Conservation (phyloP, 2,797 vertebrate genomes). For the Borostomias antarcticus region DNA sequence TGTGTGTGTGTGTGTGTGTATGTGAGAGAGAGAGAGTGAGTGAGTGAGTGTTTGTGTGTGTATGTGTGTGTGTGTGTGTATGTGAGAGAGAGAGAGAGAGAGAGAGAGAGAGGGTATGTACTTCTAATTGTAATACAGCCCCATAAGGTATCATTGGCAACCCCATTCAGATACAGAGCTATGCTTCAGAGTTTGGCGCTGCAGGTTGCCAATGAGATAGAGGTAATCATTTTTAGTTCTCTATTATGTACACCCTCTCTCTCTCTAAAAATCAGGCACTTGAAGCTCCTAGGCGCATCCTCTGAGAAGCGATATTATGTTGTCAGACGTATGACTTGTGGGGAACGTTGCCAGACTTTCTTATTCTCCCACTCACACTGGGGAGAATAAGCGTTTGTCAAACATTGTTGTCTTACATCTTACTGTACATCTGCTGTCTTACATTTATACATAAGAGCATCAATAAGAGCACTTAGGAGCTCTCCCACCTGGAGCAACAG, state of each 20-base stretch:
- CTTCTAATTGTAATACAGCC: constrained; percentile 27
- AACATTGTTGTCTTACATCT: not conserved
- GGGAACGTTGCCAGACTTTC: too few relatives aligned
- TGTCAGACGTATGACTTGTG: not conserved
- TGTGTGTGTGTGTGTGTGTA: too few relatives aligned
- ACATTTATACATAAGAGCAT: not conserved
- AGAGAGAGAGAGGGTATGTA: constrained; percentile 11
- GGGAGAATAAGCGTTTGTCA: too few relatives aligned
- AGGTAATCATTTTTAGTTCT: constrained; percentile 24
- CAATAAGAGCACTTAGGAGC: not conserved
- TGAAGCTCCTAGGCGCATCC: not conserved
- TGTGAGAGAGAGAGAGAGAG: too few relatives aligned
- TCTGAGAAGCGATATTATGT: not conserved
- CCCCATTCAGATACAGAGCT: constrained; percentile 16
- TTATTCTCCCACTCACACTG: too few relatives aligned
- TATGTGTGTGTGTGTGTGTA: too few relatives aligned
- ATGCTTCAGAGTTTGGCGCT: constrained; percentile 7
- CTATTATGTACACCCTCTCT: constrained; percentile 2
- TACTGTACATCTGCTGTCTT: too few relatives aligned
- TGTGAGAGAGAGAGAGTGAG: too few relatives aligned
- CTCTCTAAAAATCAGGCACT: not conserved
- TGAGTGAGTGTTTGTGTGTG: too few relatives aligned
- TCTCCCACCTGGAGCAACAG: not conserved
- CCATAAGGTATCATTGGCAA: constrained; percentile 32
- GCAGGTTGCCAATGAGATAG: constrained; percentile 26